Evolutionary conservation across 2,797 vertebrate genomes (phyloP), one percentile per base, ranked within the genome.

Genomic region (Trachops cirrhosus): DNA sequence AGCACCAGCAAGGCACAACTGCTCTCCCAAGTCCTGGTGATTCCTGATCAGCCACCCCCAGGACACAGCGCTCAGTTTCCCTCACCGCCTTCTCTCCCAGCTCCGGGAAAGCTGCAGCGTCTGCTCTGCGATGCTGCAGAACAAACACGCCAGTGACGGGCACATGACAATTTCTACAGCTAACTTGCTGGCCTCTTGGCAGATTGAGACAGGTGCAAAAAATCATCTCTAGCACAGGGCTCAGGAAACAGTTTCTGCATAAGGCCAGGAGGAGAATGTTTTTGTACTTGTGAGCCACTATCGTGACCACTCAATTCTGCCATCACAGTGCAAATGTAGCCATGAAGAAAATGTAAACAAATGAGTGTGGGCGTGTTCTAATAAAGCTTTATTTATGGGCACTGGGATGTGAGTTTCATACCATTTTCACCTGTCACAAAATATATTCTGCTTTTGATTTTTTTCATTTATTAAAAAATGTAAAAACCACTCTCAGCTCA

Each of bases 391-490:
- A 39, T 19, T 37, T 21, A 39, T 11, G 26, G 48, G 64, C 21
- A 41, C 0, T 22, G 48, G 22, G 67, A 59, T 52, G 12, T 62
- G 48, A 89, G 29, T 57, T 89, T 74, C 7, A 0, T 9, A 9
- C 78, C 9, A 26, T 54, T 87, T 94, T 46, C 59, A 88, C 12
- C 5, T 22, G 39, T 82, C 73, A 88, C 11, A 70, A 91, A 78
- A 50, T 71, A 67, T 9, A 41, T 4, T 52, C 15, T 70, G 57
- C n/a, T 52, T 86, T 41, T 54, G 16, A 59, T 14, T 48, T 74
- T 57, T 78, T 57, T 22, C 8, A 6, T 19, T 74, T 41, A 67
- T 75, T 73, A 41, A 83, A 89, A 87, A 34, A 67, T 4, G 0
- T 57, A 44, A 89, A 88, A 67, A 59, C 21, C 32, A 70, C 68